Percentiles rank a stretch among this genome's conserved stretches.
phyloP scores from a whole-genome alignment of 2,113 vertebrate species.

The Pseudolaguvia tuberculata region DNA sequence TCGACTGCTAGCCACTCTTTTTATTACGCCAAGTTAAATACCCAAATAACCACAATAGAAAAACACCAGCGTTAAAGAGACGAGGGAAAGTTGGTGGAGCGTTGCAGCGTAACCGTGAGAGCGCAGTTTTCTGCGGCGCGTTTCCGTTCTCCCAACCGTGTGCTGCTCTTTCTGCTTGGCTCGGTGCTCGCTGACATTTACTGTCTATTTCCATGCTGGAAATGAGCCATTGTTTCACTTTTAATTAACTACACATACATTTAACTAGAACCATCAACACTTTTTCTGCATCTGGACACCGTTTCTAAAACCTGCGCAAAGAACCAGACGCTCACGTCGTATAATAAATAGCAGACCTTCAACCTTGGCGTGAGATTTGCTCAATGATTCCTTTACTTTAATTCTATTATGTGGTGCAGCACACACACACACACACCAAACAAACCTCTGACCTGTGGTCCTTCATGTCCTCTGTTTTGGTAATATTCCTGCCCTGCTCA shows the following conservation, averaged over 20 bases:
- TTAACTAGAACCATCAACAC: background rate
- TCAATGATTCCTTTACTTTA: background rate
- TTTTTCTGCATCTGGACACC: background rate
- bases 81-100: background rate
- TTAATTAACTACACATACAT: conserved; percentile 29
- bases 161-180: conserved; percentile 9
- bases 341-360: background rate
- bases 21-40: background rate
- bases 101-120: conserved; percentile 8
- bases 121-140: background rate
- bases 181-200: conserved; percentile 44
- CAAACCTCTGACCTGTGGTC: too few relatives aligned
- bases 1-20: background rate
- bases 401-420: background rate
- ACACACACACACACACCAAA: too few relatives aligned
- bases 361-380: background rate
- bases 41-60: background rate
- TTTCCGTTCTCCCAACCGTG: conserved; percentile 21
- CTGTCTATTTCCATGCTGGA: conserved; percentile 31
- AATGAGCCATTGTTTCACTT: conserved; percentile 16
- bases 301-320: background rate
- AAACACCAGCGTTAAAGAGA: background rate
- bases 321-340: background rate
- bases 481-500: too few relatives aligned
- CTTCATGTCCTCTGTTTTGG: too few relatives aligned